Conservation (phyloP, 1,140 invertebrate species). For the Macrosteles quadrilineatus region DNA sequence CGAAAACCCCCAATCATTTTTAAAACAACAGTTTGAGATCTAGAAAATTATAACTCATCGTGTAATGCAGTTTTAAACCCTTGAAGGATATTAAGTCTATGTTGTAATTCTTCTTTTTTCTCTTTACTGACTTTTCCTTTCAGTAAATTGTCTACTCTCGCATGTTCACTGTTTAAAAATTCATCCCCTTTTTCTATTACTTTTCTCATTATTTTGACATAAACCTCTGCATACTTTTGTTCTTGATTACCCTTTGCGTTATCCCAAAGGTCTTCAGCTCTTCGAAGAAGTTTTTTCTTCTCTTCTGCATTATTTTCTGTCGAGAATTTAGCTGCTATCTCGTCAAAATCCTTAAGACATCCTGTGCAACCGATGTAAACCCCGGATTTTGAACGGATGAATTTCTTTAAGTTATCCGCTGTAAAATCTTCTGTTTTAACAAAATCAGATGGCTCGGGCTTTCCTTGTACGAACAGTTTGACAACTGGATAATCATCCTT, state of each 20-base stretch:
- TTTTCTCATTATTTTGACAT: slow-evolving; percentile 72
- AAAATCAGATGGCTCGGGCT: slow-evolving; percentile 63
- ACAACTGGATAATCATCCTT: slow-evolving; percentile 83
- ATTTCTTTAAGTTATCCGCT: slow-evolving; percentile 78
- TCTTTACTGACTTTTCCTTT: slow-evolving; percentile 83
- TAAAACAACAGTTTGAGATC: too few relatives aligned
- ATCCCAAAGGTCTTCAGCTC: slow-evolving; percentile 58
- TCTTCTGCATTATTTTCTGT: slow-evolving; percentile 55
- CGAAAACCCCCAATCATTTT: too few relatives aligned
- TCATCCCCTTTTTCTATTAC: slow-evolving; percentile 76
- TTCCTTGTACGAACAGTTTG: slow-evolving; percentile 72
- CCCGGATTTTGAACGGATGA: slow-evolving; percentile 69
- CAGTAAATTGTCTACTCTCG: slow-evolving; percentile 77
- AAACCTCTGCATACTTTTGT: slow-evolving; percentile 70
- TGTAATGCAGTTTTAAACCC: slow-evolving; percentile 62
- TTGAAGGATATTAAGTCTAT: slow-evolving; percentile 83
- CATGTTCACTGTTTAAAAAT: slow-evolving; percentile 79
- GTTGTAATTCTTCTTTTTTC: slow-evolving; percentile 81
- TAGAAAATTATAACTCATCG: slow-evolving; percentile 42
- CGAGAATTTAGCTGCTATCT: slow-evolving; percentile 72
- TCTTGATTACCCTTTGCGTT: slow-evolving; percentile 57
- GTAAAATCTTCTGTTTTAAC: slow-evolving; percentile 65
- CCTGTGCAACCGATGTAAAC: slow-evolving; percentile 86
- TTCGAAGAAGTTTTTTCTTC: slow-evolving; percentile 58
- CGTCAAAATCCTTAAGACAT: slow-evolving; percentile 84